phyloP scores from a whole-genome alignment of 2,888 invertebrate species.

The Caenorhabditis panamensis region DNA sequence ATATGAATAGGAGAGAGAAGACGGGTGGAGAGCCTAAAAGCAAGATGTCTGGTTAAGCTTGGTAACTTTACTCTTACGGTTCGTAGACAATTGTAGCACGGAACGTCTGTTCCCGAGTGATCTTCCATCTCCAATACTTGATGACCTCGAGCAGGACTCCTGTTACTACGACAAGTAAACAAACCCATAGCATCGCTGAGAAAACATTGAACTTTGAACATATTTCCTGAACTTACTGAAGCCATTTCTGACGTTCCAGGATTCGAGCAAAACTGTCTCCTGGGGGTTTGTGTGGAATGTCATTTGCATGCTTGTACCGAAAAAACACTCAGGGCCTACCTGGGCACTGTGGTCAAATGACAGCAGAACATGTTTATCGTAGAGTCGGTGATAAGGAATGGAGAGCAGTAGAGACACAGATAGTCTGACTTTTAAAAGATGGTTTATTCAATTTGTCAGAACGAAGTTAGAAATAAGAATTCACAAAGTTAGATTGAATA shows the following conservation, averaged over 20 bases:
- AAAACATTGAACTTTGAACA: too few relatives aligned
- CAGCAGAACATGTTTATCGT: too few relatives aligned
- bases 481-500: not conserved
- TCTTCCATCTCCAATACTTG: slow-evolving; percentile 70
- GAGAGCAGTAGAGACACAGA: too few relatives aligned
- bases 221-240: slow-evolving; percentile 61
- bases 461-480: not conserved
- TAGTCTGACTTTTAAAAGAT: not conserved
- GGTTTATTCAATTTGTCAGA: not conserved
- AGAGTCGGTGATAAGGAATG: too few relatives aligned
- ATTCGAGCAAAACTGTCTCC: slow-evolving; percentile 78
- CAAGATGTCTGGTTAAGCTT: not conserved
- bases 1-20: slow-evolving; percentile 69
- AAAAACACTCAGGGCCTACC: too few relatives aligned
- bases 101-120: slow-evolving; percentile 53
- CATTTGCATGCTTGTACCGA: slow-evolving; percentile 78
- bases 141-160: slow-evolving; percentile 72
- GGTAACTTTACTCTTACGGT: not conserved
- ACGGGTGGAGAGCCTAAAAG: slow-evolving; percentile 59
- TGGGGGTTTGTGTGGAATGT: slow-evolving; percentile 76
- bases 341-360: too few relatives aligned
- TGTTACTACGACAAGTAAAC: slow-evolving; percentile 12
- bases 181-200: too few relatives aligned
- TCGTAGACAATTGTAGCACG: slow-evolving; percentile 7
- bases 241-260: slow-evolving; percentile 74